phyloP scores from a whole-genome alignment of 2,797 vertebrate genomes.

The Micropoecilia bifurca region DNA sequence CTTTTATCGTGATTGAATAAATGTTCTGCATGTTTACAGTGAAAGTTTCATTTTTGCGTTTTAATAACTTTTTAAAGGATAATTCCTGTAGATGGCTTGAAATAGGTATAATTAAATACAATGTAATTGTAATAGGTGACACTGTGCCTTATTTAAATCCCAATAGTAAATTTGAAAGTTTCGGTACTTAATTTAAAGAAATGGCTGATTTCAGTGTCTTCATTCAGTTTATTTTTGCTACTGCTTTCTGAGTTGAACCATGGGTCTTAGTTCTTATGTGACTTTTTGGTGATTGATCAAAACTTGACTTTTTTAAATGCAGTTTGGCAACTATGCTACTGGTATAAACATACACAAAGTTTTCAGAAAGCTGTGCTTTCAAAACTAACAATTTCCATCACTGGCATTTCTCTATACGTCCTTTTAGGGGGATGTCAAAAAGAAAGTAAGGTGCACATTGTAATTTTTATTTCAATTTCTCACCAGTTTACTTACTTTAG shows the following conservation, averaged over 20 bases:
- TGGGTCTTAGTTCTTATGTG: not conserved
- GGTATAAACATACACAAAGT: not conserved
- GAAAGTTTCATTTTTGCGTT: not conserved
- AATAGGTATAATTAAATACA: too few species aligned
- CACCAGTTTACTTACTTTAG: not conserved
- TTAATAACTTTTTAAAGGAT: not conserved
- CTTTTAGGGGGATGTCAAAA: not conserved
- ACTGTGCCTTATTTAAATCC: not conserved
- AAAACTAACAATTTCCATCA: not conserved
- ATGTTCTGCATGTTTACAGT: not conserved
- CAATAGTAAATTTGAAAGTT: not conserved
- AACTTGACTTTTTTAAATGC: not conserved
- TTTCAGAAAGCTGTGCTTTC: not conserved
- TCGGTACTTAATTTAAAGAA: not conserved
- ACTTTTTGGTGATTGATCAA: not conserved
- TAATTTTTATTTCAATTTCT: not conserved
- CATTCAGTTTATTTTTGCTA: not conserved
- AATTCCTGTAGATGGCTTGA: too few species aligned
- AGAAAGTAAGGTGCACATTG: not conserved
- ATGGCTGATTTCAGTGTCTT: not conserved
- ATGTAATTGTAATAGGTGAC: too few species aligned
- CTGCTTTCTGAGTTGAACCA: not conserved
- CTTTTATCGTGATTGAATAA: not conserved
- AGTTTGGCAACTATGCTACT: not conserved
- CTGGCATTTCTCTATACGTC: not conserved